Base-by-base conservation (phyloP, 2,113 vertebrate species). In the Abramis brama region DNA sequence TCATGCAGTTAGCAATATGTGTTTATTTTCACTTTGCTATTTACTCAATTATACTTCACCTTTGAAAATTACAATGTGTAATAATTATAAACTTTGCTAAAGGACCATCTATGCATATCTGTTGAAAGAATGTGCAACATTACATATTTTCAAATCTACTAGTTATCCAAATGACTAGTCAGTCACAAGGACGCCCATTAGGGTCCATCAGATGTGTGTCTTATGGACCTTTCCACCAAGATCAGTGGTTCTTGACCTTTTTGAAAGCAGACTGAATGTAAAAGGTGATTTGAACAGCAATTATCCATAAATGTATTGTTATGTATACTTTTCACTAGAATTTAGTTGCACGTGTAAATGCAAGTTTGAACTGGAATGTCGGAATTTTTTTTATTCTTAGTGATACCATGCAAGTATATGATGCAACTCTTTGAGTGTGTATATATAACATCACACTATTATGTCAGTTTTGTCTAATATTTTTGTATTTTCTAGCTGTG, bases 81-180 rank as follows among this genome's bases (percentile, higher is more conserved):
- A 47, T 74, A 45, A 64, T 64, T 45, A n/a, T 45, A 79, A 79
- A 62, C 57, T 23, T 30, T 39, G 52, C 30, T 79, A 15, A 79
- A 79, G 11, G 23, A 39, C 12, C 3, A 23, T 79, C 21, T n/a
- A 59, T 36, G 33, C 19, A 8, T 57, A 19, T 57, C 52, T 57
- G 17, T 57, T 19, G 15, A 19, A 57, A 57, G 19, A 19, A 21
- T 57, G 6, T 8, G 6, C 52, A 52, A 52, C 50, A 21, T 7
- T 6, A 21, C 6, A 57, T 57, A 21, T 2, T 57, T 55, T 55
- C 52, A 55, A 55, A 52, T 52, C 50, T 19, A 6, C 52, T 55
- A 19, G 50, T 15, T 52, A 68, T 68, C 6, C 30, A 8, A 33
- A 27, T 9, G 15, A 19, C 15, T 68, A 36, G 66, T 36, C 30